Base-by-base conservation (phyloP, 1,140 invertebrate species). In the Bombus difficillimus region DNA sequence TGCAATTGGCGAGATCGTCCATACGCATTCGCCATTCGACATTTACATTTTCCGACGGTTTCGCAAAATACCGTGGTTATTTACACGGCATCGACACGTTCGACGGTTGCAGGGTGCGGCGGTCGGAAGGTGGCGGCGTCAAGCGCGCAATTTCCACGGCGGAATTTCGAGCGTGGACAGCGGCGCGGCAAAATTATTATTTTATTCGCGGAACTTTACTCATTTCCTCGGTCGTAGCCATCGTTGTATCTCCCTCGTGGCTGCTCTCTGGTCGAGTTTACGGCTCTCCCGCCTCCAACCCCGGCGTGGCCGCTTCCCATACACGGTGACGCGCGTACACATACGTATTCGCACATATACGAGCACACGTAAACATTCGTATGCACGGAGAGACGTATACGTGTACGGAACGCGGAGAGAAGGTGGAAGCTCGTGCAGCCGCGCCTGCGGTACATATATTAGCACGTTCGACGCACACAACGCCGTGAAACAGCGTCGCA, bases 391-490 rank as follows among this genome's bases (percentile, higher is more conserved):
- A n/a, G 28, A n/a, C 28, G 25, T 62, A 5, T n/a, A 62, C 57
- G 59, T 28, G 59, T 62, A n/a, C 1, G 59, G 59, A 13, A 62
- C 59, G 59, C 59, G 59, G 12, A 13, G 32, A 34, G 34, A 37
- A 77, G 13, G 57, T 77, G 15, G 75, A 77, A 77, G 53, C 75
- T 71, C 76, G 88, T 85, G 76, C 85, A 89, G 81, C 77, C 84
- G 88, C 84, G 78, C 78, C 81, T 84, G 88, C 78, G 74, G 86
- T 87, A 90, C 86, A 90, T 90, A 87, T 90, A 90, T 90, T 90
- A 87, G 85, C 86, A 87, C 85, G 88, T 85, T 87, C 64, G 68
- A 39, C 73, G 39, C 83, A 80, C 79, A 69, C 83, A 82, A 32
- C 43, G 37, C 39, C 59, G 57, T n/a, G 18, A 39, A 57, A 64